phyloP scores from a whole-genome alignment of 2,797 vertebrate genomes.

The Sebastes umbrosus region DNA sequence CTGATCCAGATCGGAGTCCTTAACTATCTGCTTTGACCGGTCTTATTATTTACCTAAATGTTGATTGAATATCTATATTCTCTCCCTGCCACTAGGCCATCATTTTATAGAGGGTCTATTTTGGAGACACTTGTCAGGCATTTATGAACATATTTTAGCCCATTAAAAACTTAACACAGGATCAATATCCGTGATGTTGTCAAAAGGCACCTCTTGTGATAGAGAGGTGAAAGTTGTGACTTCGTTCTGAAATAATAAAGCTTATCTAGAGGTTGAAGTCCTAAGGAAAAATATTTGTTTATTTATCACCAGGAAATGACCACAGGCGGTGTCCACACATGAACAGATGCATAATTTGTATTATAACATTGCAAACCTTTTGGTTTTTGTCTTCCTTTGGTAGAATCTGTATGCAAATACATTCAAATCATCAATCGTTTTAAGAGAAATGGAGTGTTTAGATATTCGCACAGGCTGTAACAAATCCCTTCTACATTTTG shows the following conservation, averaged over 20 bases:
- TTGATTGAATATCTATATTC: background rate
- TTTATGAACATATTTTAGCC: too few species aligned
- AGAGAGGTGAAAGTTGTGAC: background rate
- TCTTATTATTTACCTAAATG: background rate
- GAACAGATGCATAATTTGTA: background rate
- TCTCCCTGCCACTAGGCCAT: too few species aligned
- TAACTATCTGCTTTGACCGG: background rate
- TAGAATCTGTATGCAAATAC: background rate
- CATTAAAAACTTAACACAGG: too few species aligned
- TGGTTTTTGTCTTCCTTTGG: background rate
- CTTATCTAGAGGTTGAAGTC: background rate
- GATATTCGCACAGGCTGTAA: background rate
- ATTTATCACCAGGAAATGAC: background rate
- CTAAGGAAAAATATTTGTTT: background rate
- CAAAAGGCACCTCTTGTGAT: background rate
- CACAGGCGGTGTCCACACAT: background rate
- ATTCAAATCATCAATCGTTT: background rate
- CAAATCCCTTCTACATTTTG: background rate
- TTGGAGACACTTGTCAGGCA: too few species aligned
- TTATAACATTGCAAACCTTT: background rate
- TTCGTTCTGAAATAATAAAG: background rate
- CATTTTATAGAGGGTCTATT: too few species aligned
- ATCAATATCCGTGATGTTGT: background rate
- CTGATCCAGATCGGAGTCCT: background rate
- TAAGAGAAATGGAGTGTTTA: background rate